These are phyloP conservation scores for Agrochola lota DNA, from an alignment of 2,888 invertebrate species.

Conservation along the genomic window DNA sequence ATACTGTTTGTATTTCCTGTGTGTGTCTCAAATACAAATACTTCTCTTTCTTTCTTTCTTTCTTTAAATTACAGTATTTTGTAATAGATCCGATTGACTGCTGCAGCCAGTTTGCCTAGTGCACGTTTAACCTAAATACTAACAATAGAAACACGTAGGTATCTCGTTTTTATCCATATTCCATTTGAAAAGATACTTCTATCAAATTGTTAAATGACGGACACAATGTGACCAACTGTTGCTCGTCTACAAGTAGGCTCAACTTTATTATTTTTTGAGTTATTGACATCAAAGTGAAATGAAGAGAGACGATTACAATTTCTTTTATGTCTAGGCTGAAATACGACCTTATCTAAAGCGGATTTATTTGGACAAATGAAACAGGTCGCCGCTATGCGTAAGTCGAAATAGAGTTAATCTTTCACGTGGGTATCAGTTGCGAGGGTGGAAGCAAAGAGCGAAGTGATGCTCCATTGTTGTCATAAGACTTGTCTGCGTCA, in stretches of 20 bases:
- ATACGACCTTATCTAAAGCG: neutral
- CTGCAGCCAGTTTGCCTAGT: neutral
- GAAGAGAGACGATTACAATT: slow-evolving; percentile 7
- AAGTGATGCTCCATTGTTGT: neutral
- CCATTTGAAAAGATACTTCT: slow-evolving; percentile 4
- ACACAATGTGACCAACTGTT: neutral
- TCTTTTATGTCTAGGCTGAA: slow-evolving; percentile 1
- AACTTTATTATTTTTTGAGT: neutral
- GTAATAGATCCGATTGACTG: neutral
- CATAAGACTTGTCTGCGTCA: too few relatives aligned
- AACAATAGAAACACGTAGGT: neutral
- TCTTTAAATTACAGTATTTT: too few relatives aligned
- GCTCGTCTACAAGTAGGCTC: neutral
- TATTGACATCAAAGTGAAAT: slow-evolving; percentile 24
- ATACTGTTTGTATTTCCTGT: too few relatives aligned
- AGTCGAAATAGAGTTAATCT: slow-evolving; percentile 11
- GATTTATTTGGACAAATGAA: slow-evolving; percentile 3
- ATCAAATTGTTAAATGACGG: neutral
- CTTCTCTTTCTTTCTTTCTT: too few relatives aligned
- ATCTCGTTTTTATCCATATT: neutral
- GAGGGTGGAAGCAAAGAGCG: neutral
- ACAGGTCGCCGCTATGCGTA: slow-evolving; percentile 11
- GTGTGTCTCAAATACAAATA: too few relatives aligned
- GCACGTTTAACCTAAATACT: neutral
- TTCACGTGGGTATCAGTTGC: slow-evolving; percentile 1